Percentiles rank a stretch among this genome's conserved stretches.
Conservation (phyloP, 2,113 vertebrate genomes). For the Antennarius striatus region DNA sequence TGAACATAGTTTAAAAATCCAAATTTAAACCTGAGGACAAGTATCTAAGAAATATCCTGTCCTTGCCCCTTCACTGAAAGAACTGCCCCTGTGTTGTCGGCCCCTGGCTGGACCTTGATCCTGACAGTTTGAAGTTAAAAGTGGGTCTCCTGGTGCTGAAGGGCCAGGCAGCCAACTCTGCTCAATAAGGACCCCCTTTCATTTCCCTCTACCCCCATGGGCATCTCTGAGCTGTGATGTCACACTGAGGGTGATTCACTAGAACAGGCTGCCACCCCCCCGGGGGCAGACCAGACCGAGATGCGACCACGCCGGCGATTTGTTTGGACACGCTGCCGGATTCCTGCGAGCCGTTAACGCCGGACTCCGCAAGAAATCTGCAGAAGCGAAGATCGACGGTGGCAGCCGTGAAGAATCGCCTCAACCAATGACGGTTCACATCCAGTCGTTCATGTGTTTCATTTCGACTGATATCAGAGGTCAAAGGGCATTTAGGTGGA, state of each 20-base stretch:
- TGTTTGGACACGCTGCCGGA: slow-evolving; percentile 65
- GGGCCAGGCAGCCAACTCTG: slow-evolving; percentile 73
- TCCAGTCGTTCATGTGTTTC: no score
- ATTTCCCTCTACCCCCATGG: slow-evolving; percentile 68
- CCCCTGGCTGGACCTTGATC: slow-evolving; percentile 79
- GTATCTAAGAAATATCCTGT: slow-evolving; percentile 26
- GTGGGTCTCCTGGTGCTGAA: slow-evolving; percentile 73
- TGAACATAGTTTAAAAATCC: background rate
- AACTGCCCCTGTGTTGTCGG: slow-evolving; percentile 70
- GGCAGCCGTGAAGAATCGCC: slow-evolving; percentile 11
- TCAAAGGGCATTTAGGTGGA: no score
- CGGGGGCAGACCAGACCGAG: slow-evolving; percentile 41
- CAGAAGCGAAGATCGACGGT: slow-evolving; percentile 53
- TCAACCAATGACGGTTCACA: no score
- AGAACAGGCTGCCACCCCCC: slow-evolving; percentile 58
- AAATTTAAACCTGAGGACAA: slow-evolving; percentile 2
- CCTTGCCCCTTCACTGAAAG: slow-evolving; percentile 62
- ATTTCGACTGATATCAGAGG: no score
- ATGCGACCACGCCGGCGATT: slow-evolving; percentile 56
- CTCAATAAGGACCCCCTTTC: slow-evolving; percentile 80
- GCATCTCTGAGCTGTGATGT: slow-evolving; percentile 60
- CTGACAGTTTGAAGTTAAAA: slow-evolving; percentile 81
- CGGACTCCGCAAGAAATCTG: slow-evolving; percentile 47
- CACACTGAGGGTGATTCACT: slow-evolving; percentile 69
- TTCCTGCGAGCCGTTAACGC: slow-evolving; percentile 44